Conservation (phyloP, 2,797 vertebrate species). For the Echiichthys vipera region DNA sequence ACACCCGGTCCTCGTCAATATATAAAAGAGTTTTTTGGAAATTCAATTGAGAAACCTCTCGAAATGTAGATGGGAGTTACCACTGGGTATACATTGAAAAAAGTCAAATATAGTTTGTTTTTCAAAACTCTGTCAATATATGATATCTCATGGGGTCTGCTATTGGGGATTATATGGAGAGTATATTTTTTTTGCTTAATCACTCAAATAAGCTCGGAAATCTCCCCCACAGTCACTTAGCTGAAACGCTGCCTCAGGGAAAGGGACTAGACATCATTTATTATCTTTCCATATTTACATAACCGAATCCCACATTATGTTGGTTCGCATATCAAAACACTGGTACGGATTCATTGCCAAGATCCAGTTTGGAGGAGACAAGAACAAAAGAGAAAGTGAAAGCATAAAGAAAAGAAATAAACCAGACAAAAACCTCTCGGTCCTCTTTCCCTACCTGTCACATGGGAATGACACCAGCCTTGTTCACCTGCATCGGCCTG, state of each 20-base stretch:
- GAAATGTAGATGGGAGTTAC: not conserved
- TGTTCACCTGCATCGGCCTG: slow-evolving; percentile 12
- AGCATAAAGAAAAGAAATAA: not conserved
- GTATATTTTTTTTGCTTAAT: not conserved
- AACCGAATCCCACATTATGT: not conserved
- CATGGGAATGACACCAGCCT: slow-evolving; percentile 8
- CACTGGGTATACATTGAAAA: not conserved
- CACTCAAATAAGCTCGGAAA: not conserved
- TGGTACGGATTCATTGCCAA: not conserved
- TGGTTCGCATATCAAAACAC: not conserved
- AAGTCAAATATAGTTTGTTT: not conserved
- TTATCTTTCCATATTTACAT: not conserved
- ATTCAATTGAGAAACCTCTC: not conserved
- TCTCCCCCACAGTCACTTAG: not conserved
- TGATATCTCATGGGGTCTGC: too few relatives aligned
- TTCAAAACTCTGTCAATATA: too few relatives aligned
- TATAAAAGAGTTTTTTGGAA: too few relatives aligned
- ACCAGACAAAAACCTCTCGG: not conserved
- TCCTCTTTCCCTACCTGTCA: not conserved
- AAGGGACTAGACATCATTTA: not conserved
- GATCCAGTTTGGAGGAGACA: not conserved
- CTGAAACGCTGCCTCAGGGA: not conserved
- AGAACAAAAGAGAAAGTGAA: not conserved
- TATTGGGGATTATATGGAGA: not conserved
- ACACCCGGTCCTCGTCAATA: too few relatives aligned